Base-by-base conservation (phyloP, 2,113 vertebrate genomes). In the Deroptyus accipitrinus region DNA sequence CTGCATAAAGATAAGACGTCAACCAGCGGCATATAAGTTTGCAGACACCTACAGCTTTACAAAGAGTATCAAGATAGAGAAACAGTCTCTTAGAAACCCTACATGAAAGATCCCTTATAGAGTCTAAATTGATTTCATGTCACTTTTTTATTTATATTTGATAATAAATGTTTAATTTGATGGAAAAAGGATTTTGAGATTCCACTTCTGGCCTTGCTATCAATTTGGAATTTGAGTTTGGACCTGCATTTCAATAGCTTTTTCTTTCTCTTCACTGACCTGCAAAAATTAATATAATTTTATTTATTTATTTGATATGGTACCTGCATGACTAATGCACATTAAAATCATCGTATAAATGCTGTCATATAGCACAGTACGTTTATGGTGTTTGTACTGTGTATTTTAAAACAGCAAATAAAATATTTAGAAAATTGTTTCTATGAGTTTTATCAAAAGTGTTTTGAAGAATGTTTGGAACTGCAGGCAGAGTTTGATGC, bases 381-480 rank as follows among this genome's bases (percentile, higher is more conserved):
- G 67, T 82, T 59, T 68, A 37, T 19, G 11, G 10, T 46, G 15
- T 57, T 55, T 86, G 22, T 11, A 25, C 17, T 48, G 16, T 68
- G 28, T 15, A 62, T 83, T 85, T 90, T 59, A 88, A 94, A 91
- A 55, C 7, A 48, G 11, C 8, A 83, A 64, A 66, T 49, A 20
- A 79, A 92, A 74, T 46, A 54, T 72, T 46, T 88, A 52, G 20
- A 70, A 59, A 76, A 83, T 61, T 52, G 28, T 49, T 76, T 48
- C 69, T 52, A 51, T 35, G 33, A 80, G 11, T 77, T 10, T 54
- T 84, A 74, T 33, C 10, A 18, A n/a, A 64, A 64, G 2, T 33
- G n/a, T 46, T 95, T 80, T 72, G 33, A 70, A 59, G 72, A 92
- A 92, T 42, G 7, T 37, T 61, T 95, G 80, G 63, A 90, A 97